phyloP scores from a whole-genome alignment of 2,113 vertebrate species.

The Balaenoptera acutorostrata region DNA sequence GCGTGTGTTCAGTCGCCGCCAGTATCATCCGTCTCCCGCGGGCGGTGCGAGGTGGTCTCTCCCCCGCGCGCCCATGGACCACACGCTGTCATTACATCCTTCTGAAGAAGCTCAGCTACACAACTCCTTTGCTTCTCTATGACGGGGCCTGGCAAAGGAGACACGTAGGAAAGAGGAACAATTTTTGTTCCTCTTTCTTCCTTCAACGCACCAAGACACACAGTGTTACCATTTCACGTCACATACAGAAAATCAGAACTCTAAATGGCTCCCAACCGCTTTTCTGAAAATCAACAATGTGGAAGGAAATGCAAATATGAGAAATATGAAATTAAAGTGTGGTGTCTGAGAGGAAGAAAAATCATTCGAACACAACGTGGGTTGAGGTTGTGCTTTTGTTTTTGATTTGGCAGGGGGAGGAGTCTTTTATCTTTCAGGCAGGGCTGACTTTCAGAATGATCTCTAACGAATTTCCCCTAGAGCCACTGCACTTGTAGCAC shows the following conservation, averaged over 20 bases:
- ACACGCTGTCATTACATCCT: slow-evolving; percentile 47
- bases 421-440: slow-evolving; percentile 20
- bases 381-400: too few relatives aligned
- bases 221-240: slow-evolving; percentile 58
- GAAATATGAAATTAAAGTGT: background rate
- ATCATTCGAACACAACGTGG: background rate
- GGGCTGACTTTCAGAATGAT: slow-evolving; percentile 52
- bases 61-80: slow-evolving; percentile 42
- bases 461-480: slow-evolving; percentile 55
- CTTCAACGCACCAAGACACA: slow-evolving; percentile 58
- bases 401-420: background rate
- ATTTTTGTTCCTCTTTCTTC: slow-evolving; percentile 53
- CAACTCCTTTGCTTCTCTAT: slow-evolving; percentile 32
- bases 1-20: slow-evolving; percentile 78
- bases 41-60: background rate
- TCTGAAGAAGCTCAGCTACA: slow-evolving; percentile 34
- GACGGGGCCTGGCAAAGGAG: slow-evolving; percentile 36
- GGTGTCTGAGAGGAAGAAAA: background rate
- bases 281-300: slow-evolving; percentile 37
- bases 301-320: background rate
- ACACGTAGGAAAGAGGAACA: background rate
- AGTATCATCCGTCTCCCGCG: slow-evolving; percentile 76
- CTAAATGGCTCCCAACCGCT: slow-evolving; percentile 52
- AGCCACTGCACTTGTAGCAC: slow-evolving; percentile 29
- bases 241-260: slow-evolving; percentile 58